Percentiles rank a stretch among this genome's conserved stretches.
phyloP scores from a whole-genome alignment of 2,113 vertebrate species.

The Ceuthmochares aereus region DNA sequence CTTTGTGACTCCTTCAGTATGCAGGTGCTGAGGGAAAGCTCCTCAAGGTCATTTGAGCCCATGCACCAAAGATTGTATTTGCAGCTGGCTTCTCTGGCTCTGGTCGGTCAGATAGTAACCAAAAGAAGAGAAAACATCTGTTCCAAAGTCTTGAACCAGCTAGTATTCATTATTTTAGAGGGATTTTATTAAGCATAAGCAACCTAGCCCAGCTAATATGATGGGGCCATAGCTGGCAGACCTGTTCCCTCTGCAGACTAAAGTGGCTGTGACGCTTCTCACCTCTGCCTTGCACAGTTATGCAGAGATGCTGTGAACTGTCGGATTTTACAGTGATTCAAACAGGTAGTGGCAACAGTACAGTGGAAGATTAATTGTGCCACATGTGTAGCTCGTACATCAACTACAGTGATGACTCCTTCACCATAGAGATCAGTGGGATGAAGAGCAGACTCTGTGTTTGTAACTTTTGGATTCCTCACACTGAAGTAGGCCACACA shows the following conservation, averaged over 20 bases:
- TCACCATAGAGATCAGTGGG: not conserved
- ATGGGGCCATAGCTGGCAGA: not conserved
- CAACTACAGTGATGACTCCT: not conserved
- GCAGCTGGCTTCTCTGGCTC: not conserved
- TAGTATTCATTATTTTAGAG: not conserved
- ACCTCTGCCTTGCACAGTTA: not conserved
- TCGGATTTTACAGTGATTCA: not conserved
- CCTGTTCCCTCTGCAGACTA: not conserved
- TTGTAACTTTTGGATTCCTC: not conserved
- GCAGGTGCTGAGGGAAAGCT: not conserved
- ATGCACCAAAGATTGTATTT: not conserved
- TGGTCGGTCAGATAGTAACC: not conserved
- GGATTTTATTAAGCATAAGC: not conserved
- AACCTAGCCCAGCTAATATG: not conserved
- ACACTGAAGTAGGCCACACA: not conserved
- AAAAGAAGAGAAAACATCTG: not conserved
- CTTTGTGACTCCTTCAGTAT: not conserved
- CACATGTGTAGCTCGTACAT: accelerated
- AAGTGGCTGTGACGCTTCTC: not conserved
- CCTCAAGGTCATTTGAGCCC: not conserved
- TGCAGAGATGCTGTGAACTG: not conserved
- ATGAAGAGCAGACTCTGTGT: not conserved
- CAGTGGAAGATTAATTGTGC: not conserved
- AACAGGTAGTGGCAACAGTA: not conserved
- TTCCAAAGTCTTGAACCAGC: not conserved